These are phyloP conservation scores for Parelbella ahira DNA, from an alignment of 2,888 invertebrate genomes.

Conservation along the genomic window DNA sequence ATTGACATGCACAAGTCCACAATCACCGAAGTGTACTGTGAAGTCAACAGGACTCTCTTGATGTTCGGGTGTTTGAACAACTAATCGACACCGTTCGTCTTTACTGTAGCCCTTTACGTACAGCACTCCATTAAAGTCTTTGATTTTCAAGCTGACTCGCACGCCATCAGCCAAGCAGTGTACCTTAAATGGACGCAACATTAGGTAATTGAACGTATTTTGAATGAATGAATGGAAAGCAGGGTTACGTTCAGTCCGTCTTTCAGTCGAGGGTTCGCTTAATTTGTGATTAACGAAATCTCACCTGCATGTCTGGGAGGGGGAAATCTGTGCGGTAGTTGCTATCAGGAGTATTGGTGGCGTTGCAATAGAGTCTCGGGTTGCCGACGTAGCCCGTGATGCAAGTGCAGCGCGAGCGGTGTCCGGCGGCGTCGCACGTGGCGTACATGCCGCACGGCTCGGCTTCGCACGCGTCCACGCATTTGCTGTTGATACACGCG, in stretches of 20 bases:
- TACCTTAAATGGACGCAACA: slow-evolving; percentile 82
- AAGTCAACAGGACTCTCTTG: slow-evolving; percentile 87
- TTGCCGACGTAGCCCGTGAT: slow-evolving; percentile 88
- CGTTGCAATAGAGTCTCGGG: slow-evolving; percentile 86
- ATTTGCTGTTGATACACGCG: slow-evolving; percentile 88
- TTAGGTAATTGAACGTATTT: no score
- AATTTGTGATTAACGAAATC: no score
- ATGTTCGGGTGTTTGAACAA: slow-evolving; percentile 88
- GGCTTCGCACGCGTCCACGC: slow-evolving; percentile 88
- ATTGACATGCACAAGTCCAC: slow-evolving; percentile 94
- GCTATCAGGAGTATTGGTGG: slow-evolving; percentile 48
- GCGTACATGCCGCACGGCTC: slow-evolving; percentile 89
- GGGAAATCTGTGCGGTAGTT: slow-evolving; percentile 90
- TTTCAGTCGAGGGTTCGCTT: no score
- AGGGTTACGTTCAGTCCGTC: no score
- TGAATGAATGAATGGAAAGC: no score
- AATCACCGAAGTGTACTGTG: slow-evolving; percentile 94
- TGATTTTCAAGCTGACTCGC: slow-evolving; percentile 89
- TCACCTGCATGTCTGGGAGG: slow-evolving; percentile 87
- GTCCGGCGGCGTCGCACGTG: slow-evolving; percentile 88
- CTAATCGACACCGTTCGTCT: slow-evolving; percentile 92
- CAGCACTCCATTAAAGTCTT: slow-evolving; percentile 92
- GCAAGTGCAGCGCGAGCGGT: slow-evolving; percentile 89
- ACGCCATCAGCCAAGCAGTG: slow-evolving; percentile 96
- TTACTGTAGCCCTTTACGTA: slow-evolving; percentile 98